phyloP scores from a whole-genome alignment of 2,797 vertebrate genomes.

The Bovichtus diacanthus region DNA sequence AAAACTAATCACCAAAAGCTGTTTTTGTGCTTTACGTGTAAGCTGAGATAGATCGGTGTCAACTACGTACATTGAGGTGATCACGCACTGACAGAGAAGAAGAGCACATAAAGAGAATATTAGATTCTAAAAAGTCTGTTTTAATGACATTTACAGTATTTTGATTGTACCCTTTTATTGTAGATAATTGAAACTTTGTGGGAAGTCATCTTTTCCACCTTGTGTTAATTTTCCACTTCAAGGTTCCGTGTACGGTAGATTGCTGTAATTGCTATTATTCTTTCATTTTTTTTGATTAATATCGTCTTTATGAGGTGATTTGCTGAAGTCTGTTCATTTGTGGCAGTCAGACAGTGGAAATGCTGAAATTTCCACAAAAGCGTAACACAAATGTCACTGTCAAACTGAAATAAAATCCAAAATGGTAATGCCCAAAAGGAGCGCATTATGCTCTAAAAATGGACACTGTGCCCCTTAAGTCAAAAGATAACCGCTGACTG shows the following conservation, averaged over 20 bases:
- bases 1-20: slow-evolving; percentile 25
- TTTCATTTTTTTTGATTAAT: slow-evolving; percentile 23
- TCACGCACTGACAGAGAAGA: neutral
- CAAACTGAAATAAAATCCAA: slow-evolving; percentile 19
- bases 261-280: neutral
- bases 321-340: neutral
- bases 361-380: slow-evolving; percentile 5
- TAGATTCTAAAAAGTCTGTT: neutral
- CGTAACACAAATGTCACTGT: slow-evolving; percentile 8
- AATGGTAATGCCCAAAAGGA: slow-evolving; percentile 3
- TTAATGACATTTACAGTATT: slow-evolving; percentile 15
- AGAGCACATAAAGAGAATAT: neutral
- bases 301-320: slow-evolving; percentile 17
- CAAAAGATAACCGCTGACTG: neutral
- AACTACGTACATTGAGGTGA: slow-evolving; percentile 38
- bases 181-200: slow-evolving; percentile 11
- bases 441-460: neutral
- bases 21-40: slow-evolving; percentile 36
- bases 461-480: neutral
- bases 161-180: slow-evolving; percentile 6
- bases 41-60: slow-evolving; percentile 29
- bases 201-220: slow-evolving; percentile 22
- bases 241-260: neutral
- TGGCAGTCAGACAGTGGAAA: slow-evolving; percentile 12
- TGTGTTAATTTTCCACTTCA: slow-evolving; percentile 17